These are phyloP conservation scores for Trichogramma pretiosum DNA, from an alignment of 1,140 invertebrate genomes.

Conservation along the genomic window DNA sequence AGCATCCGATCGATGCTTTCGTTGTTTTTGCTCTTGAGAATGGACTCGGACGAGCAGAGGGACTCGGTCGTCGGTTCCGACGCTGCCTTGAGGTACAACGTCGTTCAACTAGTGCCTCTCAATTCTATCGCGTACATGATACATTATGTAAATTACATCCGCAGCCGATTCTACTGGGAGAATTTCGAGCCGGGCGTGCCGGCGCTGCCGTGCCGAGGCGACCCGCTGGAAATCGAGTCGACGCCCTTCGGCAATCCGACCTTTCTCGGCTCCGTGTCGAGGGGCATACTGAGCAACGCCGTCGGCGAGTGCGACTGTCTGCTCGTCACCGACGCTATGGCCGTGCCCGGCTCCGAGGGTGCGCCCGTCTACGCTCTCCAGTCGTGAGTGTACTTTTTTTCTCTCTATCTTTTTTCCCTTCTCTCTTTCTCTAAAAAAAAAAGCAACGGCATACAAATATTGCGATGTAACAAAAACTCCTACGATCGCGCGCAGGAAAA, in stretches of 20 bases:
- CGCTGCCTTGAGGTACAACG: too few relatives aligned
- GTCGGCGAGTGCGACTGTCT: conserved; percentile 44
- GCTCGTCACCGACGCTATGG: conserved; percentile 51
- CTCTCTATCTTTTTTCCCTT: neutral
- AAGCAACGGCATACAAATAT: too few relatives aligned
- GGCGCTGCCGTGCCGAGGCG: conserved; percentile 24
- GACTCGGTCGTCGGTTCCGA: neutral
- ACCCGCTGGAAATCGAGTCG: conserved; percentile 41
- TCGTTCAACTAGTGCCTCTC: too few relatives aligned
- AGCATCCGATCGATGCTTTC: conserved; percentile 39
- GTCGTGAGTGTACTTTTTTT: neutral
- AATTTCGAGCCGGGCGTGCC: conserved; percentile 16
- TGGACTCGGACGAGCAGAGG: conserved; percentile 16
- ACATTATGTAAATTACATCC: too few relatives aligned
- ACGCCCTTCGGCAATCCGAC: conserved; percentile 49
- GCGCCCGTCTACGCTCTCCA: conserved; percentile 43
- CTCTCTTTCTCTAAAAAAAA: neutral
- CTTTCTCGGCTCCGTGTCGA: conserved; percentile 49
- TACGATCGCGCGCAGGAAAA: neutral
- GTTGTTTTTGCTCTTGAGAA: conserved; percentile 45
- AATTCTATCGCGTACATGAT: too few relatives aligned
- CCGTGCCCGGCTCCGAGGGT: conserved; percentile 51
- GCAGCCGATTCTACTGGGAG: too few relatives aligned
- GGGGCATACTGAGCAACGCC: conserved; percentile 51
- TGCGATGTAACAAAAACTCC: neutral